A percentile compares a stretch with the other conserved stretches of the same genome.
Evolutionary conservation across 2,888 invertebrate genomes (phyloP).

Genomic region (Callimorpha dominula): DNA sequence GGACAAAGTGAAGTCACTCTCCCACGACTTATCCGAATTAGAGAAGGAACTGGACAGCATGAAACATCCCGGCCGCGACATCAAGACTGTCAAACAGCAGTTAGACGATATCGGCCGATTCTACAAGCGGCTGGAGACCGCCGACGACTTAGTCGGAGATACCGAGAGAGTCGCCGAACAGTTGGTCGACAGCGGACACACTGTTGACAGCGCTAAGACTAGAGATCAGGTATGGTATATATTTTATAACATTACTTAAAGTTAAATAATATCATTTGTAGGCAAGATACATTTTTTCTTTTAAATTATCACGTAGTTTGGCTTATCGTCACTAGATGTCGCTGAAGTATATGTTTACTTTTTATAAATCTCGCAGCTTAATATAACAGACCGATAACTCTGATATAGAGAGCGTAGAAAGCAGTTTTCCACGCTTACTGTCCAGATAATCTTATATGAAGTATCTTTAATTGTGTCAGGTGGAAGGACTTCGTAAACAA

Average conservation of each 20-base stretch:
- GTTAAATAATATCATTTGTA: too few species aligned
- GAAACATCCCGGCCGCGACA: slow-evolving; percentile 95
- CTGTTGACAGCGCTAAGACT: slow-evolving; percentile 93
- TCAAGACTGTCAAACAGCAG: slow-evolving; percentile 93
- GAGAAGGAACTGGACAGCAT: slow-evolving; percentile 95
- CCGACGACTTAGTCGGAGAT: slow-evolving; percentile 89
- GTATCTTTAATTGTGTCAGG: slow-evolving; percentile 56
- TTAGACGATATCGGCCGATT: slow-evolving; percentile 92
- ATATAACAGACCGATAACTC: too few species aligned
- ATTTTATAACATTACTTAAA: too few species aligned
- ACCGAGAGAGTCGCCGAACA: slow-evolving; percentile 91
- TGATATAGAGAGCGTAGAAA: too few species aligned
- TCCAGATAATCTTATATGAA: background rate
- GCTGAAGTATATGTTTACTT: too few species aligned
- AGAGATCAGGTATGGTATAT: slow-evolving; percentile 89
- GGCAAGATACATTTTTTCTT: too few species aligned
- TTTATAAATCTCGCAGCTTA: too few species aligned
- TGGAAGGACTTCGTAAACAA: slow-evolving; percentile 92
- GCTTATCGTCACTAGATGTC: too few species aligned
- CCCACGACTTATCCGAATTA: slow-evolving; percentile 91
- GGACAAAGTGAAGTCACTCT: slow-evolving; percentile 93
- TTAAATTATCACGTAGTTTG: too few species aligned
- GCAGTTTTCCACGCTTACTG: too few species aligned
- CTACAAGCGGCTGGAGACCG: slow-evolving; percentile 89
- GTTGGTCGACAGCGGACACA: slow-evolving; percentile 94